Conservation (phyloP, 2,888 invertebrate species). For the Chaitophorus viminalis region DNA sequence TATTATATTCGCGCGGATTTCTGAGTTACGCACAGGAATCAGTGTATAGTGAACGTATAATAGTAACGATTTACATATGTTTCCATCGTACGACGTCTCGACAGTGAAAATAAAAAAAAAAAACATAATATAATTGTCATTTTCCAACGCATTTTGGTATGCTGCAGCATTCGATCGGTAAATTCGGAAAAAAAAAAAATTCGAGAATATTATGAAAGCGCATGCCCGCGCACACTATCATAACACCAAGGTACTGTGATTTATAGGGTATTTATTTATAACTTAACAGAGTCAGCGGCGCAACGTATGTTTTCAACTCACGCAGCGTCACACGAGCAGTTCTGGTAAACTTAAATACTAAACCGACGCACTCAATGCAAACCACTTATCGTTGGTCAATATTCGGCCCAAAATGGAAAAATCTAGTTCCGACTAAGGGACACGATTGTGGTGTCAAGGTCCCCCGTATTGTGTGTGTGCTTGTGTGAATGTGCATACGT, state of each 20-base stretch:
- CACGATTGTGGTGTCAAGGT: conserved; percentile 32
- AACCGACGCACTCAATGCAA: conserved; percentile 37
- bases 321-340: neutral
- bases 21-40: too few species aligned
- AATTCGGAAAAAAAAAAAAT: too few species aligned
- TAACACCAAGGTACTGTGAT: neutral
- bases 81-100: too few species aligned
- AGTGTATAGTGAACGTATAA: too few species aligned
- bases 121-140: too few species aligned
- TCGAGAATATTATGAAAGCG: neutral
- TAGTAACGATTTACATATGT: too few species aligned
- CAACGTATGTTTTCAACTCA: conserved; percentile 1
- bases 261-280: conserved; percentile 51
- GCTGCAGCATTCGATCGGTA: too few species aligned
- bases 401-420: conserved; percentile 38
- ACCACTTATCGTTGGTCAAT: conserved; percentile 28
- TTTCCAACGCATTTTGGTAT: too few species aligned
- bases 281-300: conserved; percentile 34
- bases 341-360: conserved; percentile 26
- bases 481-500: too few species aligned
- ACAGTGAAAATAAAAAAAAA: too few species aligned
- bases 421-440: conserved; percentile 45
- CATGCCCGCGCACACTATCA: neutral
- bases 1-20: neutral
- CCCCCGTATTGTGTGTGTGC: neutral